Evolutionary conservation across 2,113 vertebrate genomes (phyloP).

Genomic region (Centropus unirufus): DNA sequence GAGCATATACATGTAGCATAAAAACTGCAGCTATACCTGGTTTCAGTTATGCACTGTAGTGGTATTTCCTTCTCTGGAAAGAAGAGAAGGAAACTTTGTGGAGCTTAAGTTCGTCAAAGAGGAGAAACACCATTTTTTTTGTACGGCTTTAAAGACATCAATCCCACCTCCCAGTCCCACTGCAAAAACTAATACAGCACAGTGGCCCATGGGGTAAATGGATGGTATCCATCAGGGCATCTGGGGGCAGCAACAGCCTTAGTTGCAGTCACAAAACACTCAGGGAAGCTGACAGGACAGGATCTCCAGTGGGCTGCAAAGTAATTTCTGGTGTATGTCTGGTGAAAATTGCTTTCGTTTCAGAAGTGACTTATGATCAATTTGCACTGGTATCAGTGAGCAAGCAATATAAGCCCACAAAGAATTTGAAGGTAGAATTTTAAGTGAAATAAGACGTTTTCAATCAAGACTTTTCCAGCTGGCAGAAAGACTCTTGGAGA

Average conservation of each 20-base stretch:
- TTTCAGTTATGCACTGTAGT: background rate
- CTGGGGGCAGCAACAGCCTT: background rate
- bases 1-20: background rate
- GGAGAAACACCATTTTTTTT: background rate
- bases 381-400: background rate
- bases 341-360: background rate
- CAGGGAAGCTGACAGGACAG: background rate
- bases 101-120: background rate
- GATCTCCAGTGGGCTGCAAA: background rate
- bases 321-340: background rate
- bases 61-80: background rate
- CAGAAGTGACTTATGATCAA: background rate
- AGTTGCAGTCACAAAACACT: background rate
- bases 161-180: background rate
- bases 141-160: background rate
- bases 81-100: background rate
- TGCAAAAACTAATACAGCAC: background rate
- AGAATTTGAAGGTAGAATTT: background rate
- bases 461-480: background rate
- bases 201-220: background rate
- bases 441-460: background rate
- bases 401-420: background rate
- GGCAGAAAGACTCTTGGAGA: background rate
- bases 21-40: slow-evolving; percentile 9
- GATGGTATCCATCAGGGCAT: background rate